Evolutionary conservation across 2,888 invertebrate species (phyloP), one percentile per base, ranked within the genome.

Genomic region (Patella ulyssiponensis): DNA sequence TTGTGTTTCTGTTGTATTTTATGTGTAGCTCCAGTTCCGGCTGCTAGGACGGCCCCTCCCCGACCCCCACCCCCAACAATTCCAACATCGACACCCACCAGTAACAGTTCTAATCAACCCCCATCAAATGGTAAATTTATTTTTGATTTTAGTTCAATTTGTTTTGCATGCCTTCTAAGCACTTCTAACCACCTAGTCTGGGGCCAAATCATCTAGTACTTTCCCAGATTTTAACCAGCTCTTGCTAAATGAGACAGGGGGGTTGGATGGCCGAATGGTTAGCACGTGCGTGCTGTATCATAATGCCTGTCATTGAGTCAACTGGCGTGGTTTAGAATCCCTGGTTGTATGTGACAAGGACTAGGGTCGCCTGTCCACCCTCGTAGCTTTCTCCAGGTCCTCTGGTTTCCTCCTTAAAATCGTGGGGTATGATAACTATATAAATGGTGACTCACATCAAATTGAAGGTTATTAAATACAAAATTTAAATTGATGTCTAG

Each of bases 11-110:
- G n/a, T 17, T 64, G 23, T 69, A 58, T 23, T 72, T 72, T 71
- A 52, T 27, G 20, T 69, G 15, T 71, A 56, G 70, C 56, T 23
- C 27, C 72, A 53, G 69, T n/a, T 27, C 51, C 77, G 70, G 79
- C 69, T 72, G 54, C 53, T 11, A 76, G 77, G 71, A 82, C 80
- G 14, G 81, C 85, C 23, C 85, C 84, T 70, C 80, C 84, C 54
- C 80, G 85, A 52, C 86, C 86, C 58, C 87, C 86, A 70, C 85
- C 86, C 33, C 86, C 86, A 64, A 76, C 80, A 56, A 78, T 82
- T 53, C 79, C 86, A 23, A 78, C 82, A 17, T 52, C 17, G 0
- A 74, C 20, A 14, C 17, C 15, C 27, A 27, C 17, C 58, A 52
- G 44, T n/a, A n/a, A n/a, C 52, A 53, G n/a, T 53, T 27, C n/a